Conservation (phyloP, 2,888 invertebrate species). For the Odontothrips loti region DNA sequence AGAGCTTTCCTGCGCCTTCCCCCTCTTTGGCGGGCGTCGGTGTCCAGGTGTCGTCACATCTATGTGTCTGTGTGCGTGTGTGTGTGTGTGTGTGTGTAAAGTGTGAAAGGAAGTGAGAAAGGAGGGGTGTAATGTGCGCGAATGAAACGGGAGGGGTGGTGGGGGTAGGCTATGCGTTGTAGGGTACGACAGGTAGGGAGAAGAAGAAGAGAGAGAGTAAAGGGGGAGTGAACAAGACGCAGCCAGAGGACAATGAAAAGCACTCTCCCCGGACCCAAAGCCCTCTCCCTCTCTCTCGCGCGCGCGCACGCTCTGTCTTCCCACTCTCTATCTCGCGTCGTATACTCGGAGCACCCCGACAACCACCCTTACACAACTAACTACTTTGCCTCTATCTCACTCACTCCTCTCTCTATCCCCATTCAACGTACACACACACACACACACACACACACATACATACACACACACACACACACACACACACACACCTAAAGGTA, state of each 20-base stretch:
- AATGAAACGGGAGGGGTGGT: not conserved
- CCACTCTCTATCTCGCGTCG: not conserved
- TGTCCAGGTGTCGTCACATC: too few relatives aligned
- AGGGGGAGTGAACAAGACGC: not conserved
- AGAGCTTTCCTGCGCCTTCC: too few relatives aligned
- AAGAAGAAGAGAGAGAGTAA: not conserved
- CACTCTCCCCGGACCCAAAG: not conserved
- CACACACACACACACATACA: not conserved
- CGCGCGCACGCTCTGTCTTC: not conserved
- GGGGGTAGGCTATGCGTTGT: too few relatives aligned
- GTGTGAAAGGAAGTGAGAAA: too few relatives aligned
- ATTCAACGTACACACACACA: not conserved
- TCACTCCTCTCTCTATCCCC: not conserved
- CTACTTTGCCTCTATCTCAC: not conserved
- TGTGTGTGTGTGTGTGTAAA: too few relatives aligned
- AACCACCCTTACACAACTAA: slow-evolving; percentile 13
- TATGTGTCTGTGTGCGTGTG: too few relatives aligned
- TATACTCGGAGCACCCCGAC: too few relatives aligned
- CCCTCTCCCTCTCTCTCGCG: not conserved
- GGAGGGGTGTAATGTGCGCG: not conserved
- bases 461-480: too few relatives aligned
- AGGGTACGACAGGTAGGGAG: not conserved
- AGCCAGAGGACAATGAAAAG: slow-evolving; percentile 16
- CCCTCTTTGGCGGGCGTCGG: too few relatives aligned
- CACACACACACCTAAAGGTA: too few relatives aligned